phyloP scores from a whole-genome alignment of 2,888 invertebrate genomes.

The Apocheima hispidaria region DNA sequence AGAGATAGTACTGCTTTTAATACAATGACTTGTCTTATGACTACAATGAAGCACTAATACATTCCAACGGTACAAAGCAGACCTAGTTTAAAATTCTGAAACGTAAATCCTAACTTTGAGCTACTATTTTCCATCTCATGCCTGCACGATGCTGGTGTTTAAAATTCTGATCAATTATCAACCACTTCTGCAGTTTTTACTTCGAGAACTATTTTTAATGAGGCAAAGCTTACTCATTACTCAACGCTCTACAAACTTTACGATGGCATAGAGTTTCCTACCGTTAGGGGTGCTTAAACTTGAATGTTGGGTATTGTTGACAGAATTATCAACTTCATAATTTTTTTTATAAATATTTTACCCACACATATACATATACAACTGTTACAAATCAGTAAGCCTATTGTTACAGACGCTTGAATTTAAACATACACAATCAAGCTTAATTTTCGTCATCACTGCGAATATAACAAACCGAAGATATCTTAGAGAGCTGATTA shows the following conservation, averaged over 20 bases:
- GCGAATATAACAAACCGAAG: not conserved
- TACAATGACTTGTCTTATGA: slow-evolving; percentile 13
- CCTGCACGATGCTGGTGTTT: not conserved
- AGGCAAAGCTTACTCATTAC: not conserved
- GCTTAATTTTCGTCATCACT: too few species aligned
- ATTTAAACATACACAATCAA: too few species aligned
- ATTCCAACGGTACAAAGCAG: not conserved
- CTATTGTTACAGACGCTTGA: too few species aligned
- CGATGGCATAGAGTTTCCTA: not conserved
- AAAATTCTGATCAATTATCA: slow-evolving; percentile 2
- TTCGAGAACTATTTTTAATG: not conserved
- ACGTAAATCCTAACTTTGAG: too few species aligned
- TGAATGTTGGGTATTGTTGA: not conserved
- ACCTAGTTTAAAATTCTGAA: not conserved
- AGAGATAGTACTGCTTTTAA: slow-evolving; percentile 4
- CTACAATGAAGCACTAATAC: not conserved
- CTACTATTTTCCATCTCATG: not conserved
- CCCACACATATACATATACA: too few species aligned
- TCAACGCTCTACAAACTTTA: not conserved
- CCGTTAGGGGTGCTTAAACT: not conserved
- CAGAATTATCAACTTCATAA: too few species aligned
- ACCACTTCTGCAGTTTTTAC: not conserved
- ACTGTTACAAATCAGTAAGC: too few species aligned
- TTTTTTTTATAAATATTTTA: too few species aligned
- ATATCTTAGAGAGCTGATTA: slow-evolving; percentile 19